phyloP scores from a whole-genome alignment of 2,797 vertebrate genomes.

The Diglossa cyanea region DNA sequence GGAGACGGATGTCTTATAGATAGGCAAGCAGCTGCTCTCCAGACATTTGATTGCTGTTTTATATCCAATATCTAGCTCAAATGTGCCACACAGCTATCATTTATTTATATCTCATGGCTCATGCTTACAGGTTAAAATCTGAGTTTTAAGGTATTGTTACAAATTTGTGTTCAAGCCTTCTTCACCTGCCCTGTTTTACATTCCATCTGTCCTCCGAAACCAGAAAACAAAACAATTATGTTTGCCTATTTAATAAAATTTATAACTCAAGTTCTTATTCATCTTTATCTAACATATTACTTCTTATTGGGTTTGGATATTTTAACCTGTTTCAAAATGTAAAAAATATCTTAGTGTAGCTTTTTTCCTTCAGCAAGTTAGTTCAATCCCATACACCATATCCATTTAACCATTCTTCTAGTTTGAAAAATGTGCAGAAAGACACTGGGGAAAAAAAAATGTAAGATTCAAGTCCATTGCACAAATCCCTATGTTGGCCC shows the following conservation, averaged over 20 bases:
- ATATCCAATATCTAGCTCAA: not conserved
- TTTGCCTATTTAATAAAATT: not conserved
- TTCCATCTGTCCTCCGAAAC: not conserved
- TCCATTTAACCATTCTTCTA: not conserved
- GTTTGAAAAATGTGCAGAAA: not conserved
- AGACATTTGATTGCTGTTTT: constrained; percentile 35
- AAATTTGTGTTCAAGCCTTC: not conserved
- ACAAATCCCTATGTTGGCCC: not conserved
- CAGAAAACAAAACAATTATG: not conserved
- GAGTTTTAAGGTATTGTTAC: not conserved
- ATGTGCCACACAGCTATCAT: not conserved
- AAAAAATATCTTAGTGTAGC: not conserved
- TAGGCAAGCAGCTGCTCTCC: constrained; percentile 38
- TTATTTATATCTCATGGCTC: not conserved
- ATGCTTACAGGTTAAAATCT: not conserved
- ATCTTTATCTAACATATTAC: not conserved
- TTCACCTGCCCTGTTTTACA: not conserved
- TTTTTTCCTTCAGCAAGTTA: not conserved
- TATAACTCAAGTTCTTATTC: not conserved
- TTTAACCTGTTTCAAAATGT: not conserved
- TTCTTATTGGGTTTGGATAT: not conserved
- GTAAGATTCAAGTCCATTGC: not conserved
- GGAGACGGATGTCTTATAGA: constrained; percentile 35
- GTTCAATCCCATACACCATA: not conserved
- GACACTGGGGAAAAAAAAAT: not conserved